Base-by-base conservation (phyloP, 2,113 vertebrate genomes). In the Phrynosoma platyrhinos region DNA sequence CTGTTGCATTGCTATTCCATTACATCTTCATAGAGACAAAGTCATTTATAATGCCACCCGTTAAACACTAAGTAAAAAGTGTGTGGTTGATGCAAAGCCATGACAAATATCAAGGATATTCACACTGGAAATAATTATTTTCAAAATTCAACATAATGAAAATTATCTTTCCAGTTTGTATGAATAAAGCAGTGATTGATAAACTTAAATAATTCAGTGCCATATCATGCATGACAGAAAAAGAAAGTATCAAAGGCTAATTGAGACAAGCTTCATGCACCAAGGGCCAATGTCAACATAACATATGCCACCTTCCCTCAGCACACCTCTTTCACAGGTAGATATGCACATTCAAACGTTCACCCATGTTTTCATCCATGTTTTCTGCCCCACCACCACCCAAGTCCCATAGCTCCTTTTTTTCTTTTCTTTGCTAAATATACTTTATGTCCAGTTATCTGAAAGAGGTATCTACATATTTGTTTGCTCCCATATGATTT, bases 181-280 rank as follows among this genome's bases (percentile, higher is more conserved):
- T 1, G 0, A 40, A 2, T 30, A 10, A n/a, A 4, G 9, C 42
- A 83, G 0, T 23, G 77, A 0, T 53, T 64, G 82, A 87, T 77
- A 25, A 20, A 36, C 2, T 2, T 81, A 40, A 53, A 47, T 23
- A 55, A 40, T 52, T 32, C 42, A 68, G 53, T 88, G 83, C 32
- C 74, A 62, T 0, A 0, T 0, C 0, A 71, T 3, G 0, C 0
- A 32, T 23, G 84, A 85, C 80, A 83, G 62, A 89, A 23, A 52
- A 69, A 87, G 77, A 90, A 89, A 20, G 9, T 68, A 10, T 75
- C 83, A 90, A 74, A 53, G 2, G 64, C 64, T 83, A 82, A 36
- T 80, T 12, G 64, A 91, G 85, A 89, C 2, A 7, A 82, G 69
- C 89, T 2, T 89, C 94, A 93, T 94, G 93, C 94, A 85, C 40